Evolutionary conservation across 2,113 vertebrate genomes (phyloP).

Genomic region (Galeopterus variegatus): DNA sequence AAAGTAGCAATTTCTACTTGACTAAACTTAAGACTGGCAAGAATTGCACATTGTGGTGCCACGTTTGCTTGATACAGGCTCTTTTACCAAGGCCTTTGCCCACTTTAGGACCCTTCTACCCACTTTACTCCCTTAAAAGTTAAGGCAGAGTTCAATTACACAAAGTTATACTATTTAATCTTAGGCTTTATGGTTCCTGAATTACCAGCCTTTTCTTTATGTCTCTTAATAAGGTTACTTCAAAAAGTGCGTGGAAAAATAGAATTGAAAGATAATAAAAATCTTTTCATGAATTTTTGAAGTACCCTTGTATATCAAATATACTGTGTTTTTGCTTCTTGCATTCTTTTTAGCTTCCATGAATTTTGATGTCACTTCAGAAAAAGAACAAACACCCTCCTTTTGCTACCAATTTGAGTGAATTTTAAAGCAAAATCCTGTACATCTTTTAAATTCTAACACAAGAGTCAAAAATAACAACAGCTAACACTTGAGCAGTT

Average conservation of each 20-base stretch:
- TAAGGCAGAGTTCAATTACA: conserved; percentile 9
- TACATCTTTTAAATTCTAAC: conserved; percentile 51
- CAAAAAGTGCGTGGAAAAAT: too few relatives aligned
- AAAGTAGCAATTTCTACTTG: background rate
- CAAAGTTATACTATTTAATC: background rate
- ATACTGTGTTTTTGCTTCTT: background rate
- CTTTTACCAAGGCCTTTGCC: background rate
- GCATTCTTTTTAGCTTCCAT: background rate
- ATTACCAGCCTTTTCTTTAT: conserved; percentile 7
- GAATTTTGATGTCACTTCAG: conserved; percentile 52
- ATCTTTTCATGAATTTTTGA: too few relatives aligned
- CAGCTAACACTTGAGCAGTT: background rate
- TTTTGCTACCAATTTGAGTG: conserved; percentile 9
- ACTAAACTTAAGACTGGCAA: background rate
- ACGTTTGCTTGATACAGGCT: background rate
- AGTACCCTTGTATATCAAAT: background rate
- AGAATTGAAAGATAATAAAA: too few relatives aligned
- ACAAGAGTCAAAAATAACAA: background rate
- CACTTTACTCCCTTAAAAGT: background rate
- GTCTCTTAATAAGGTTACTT: background rate
- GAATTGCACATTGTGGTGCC: background rate
- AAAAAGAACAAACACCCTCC: conserved; percentile 7
- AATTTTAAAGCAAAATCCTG: conserved; percentile 34
- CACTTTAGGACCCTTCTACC: background rate
- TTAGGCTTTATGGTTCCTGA: background rate